Percentiles rank a stretch among this genome's conserved stretches.
Conservation (phyloP, 2,888 invertebrate genomes). For the Cheilosia grossa region DNA sequence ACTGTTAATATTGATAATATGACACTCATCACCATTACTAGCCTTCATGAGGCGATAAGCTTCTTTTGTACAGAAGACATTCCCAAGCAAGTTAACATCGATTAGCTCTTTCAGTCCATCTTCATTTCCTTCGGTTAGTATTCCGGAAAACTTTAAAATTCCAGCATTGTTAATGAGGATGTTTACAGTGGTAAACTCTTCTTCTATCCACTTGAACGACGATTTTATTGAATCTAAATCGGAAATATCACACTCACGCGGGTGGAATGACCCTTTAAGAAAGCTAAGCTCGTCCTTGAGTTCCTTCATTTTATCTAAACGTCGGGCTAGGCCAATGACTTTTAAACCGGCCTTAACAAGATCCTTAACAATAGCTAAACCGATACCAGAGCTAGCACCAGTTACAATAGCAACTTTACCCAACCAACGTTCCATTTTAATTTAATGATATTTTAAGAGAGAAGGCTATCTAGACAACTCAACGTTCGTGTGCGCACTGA, state of each 20-base stretch:
- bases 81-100: conserved; percentile 83
- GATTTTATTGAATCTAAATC: conserved; percentile 84
- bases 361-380: conserved; percentile 83
- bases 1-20: conserved; percentile 83
- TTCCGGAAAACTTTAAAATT: conserved; percentile 77
- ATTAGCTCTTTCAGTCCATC: conserved; percentile 79
- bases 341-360: conserved; percentile 84
- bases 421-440: conserved; percentile 79
- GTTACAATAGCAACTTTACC: conserved; percentile 85
- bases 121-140: conserved; percentile 78
- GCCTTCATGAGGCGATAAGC: conserved; percentile 84
- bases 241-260: conserved; percentile 84
- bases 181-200: conserved; percentile 84
- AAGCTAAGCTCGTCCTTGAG: conserved; percentile 73
- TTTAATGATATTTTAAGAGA: background rate
- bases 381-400: conserved; percentile 86
- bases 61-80: conserved; percentile 83
- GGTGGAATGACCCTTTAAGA: conserved; percentile 80
- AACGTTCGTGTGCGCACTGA: background rate
- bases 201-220: conserved; percentile 84
- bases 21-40: conserved; percentile 80
- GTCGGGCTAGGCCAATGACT: conserved; percentile 85
- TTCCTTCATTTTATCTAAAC: conserved; percentile 82
- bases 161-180: conserved; percentile 86
- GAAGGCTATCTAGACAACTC: background rate